Evolutionary conservation across 1,140 invertebrate genomes (phyloP).

Genomic region (Tribolium madens): DNA sequence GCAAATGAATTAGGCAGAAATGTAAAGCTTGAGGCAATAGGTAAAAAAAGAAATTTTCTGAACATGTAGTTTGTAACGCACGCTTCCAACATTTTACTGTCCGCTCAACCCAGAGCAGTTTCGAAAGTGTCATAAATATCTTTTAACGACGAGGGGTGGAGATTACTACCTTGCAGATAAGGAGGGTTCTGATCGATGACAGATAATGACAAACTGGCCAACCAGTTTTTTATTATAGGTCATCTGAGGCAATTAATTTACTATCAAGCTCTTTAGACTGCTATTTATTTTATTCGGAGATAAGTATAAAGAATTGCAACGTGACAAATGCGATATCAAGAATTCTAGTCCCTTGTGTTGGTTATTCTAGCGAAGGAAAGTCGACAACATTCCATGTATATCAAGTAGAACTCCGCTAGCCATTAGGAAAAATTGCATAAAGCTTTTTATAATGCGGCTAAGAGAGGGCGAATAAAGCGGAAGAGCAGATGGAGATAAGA

Average conservation of each 20-base stretch:
- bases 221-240: background rate
- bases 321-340: too few species aligned
- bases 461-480: too few species aligned
- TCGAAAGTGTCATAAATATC: background rate
- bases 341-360: background rate
- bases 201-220: background rate
- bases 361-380: background rate
- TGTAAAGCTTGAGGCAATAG: background rate
- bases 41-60: background rate
- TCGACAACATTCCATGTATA: too few species aligned
- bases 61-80: background rate
- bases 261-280: background rate
- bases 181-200: background rate
- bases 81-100: background rate
- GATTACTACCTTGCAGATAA: background rate
- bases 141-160: background rate
- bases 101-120: background rate
- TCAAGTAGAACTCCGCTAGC: background rate
- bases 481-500: background rate
- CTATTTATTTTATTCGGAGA: too few species aligned
- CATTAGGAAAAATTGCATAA: background rate
- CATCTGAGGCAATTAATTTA: background rate
- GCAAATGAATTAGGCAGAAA: background rate
- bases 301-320: too few species aligned
- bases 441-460: too few species aligned